Base-by-base conservation (phyloP, 2,113 vertebrate genomes). In the Ciconia boyciana region DNA sequence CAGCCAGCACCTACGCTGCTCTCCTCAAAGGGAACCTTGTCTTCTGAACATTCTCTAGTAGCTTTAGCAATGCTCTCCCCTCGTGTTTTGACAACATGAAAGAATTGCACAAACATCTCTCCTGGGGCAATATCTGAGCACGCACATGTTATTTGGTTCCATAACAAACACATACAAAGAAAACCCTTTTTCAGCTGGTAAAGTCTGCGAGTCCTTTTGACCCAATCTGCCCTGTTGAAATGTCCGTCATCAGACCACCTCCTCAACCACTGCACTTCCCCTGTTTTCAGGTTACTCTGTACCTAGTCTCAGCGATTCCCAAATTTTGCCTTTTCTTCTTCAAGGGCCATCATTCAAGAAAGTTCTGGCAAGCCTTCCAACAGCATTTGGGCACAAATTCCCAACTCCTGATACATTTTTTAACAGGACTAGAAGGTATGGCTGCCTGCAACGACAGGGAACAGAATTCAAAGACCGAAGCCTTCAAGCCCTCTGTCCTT, bases 61-160 rank as follows among this genome's bases (percentile, higher is more conserved):
- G 91, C 89, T 90, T 93, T 82, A 94, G 87, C 66, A 94, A 80
- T 55, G 55, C 87, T 91, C 66, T 91, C 68, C 58, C 58, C 74
- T 85, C 2, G 5, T 97, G 84, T 96, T 95, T 94, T 95, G 91
- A 77, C 91, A 95, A 97, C 93, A 95, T 1, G 12, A 19, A 48
- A 91, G 82, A 95, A 95, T 62, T 96, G 96, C 93, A 95, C 91
- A 95, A 95, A 91, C 70, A 62, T 62, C 74, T 91, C 81, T 60
- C 61, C 58, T 34, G 61, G 39, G 71, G 89, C 93, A 86, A 4
- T 88, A 86, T 20, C 87, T 72, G 48, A 91, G 75, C 52, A 57
- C 15, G 11, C 75, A 91, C 36, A 65, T 1, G 0, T 8, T 80
- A 70, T 74, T 93, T 95, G 80, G 78, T 97, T 92, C 94, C 92